These are phyloP conservation scores for Cepaea nemoralis DNA, from an alignment of 1,140 invertebrate genomes.

Conservation along the genomic window DNA sequence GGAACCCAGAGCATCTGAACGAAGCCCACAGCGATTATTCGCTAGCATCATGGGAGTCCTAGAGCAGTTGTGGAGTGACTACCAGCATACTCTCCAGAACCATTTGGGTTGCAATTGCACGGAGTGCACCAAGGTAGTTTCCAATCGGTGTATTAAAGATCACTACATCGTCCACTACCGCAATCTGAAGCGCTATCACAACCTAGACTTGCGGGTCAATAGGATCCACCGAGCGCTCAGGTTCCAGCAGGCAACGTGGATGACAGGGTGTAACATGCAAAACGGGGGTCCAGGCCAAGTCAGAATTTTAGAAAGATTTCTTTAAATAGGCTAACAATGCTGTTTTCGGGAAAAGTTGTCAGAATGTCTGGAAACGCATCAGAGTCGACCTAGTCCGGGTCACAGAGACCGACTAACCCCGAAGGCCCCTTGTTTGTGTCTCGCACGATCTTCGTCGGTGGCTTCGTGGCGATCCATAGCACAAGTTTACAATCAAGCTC, in stretches of 20 bases:
- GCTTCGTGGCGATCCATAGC: constrained; percentile 43
- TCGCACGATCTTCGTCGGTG: constrained; percentile 60
- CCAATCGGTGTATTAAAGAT: constrained; percentile 45
- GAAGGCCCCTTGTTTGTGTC: constrained; percentile 64
- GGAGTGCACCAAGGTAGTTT: constrained; percentile 43
- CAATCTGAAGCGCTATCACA: constrained; percentile 45
- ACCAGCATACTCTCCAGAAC: constrained; percentile 23
- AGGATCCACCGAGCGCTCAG: constrained; percentile 42
- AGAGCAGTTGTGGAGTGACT: constrained; percentile 24
- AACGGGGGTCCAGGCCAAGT: constrained; percentile 41
- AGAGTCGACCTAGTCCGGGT: too few species aligned
- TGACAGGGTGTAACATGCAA: constrained; percentile 1
- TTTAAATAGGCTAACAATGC: constrained; percentile 71
- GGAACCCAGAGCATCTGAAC: neutral
- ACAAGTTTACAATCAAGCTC: constrained; percentile 49
- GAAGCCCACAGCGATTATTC: neutral
- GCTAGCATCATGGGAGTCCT: neutral
- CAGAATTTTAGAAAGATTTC: constrained; percentile 71
- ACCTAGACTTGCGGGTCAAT: constrained; percentile 32
- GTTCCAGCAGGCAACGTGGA: constrained; percentile 44
- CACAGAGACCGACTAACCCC: too few species aligned
- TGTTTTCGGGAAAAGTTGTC: constrained; percentile 63
- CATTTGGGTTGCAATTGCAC: neutral
- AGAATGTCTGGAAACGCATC: constrained; percentile 49
- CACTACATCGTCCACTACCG: constrained; percentile 50